Evolutionary conservation across 1,140 invertebrate genomes (phyloP), one percentile per base, ranked within the genome.

Genomic region (Drosophila pseudoobscura): DNA sequence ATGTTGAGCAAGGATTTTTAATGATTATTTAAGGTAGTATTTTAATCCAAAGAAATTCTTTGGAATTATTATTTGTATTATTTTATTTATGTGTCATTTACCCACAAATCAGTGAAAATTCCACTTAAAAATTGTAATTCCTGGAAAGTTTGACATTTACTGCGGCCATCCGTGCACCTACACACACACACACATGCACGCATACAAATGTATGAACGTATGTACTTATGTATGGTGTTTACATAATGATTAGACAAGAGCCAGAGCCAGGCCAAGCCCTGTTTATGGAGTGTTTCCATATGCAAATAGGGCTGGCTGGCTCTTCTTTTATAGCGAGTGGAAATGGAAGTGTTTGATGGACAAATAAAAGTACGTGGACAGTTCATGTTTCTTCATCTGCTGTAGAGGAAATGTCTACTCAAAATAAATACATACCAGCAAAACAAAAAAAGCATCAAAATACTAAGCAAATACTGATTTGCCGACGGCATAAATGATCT

Each of bases 201-300:
- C 29, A 13, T 39, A 39, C 11, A 39, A 3, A 39, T 39, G 24
- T 26, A 26, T 5, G 35, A 13, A 13, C 1, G 4, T 39, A 39
- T 7, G 6, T 31, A 17, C 17, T 17, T 17, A 31, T 31, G 29
- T 31, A 53, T 56, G 22, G 11, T 82, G 56, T 83, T 84, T 83
- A 63, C 71, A 75, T 44, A 78, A 71, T 84, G 80, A 83, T 83
- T 83, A 83, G 80, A 83, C 75, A 83, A 83, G 70, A 75, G 71
- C 66, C 57, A 26, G 5, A 26, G 24, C 50, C 13, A 39, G 11
- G 35, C 35, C 35, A 39, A 39, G 35, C 35, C 35, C 35, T 39
- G 35, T 39, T 39, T 52, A 51, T 45, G 56, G 39, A 20, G 15
- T 55, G 61, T 45, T 57, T 76, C 47, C 49, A 64, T 75, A 84